phyloP scores from a whole-genome alignment of 1,140 invertebrate genomes.

The Halictus rubicundus region DNA sequence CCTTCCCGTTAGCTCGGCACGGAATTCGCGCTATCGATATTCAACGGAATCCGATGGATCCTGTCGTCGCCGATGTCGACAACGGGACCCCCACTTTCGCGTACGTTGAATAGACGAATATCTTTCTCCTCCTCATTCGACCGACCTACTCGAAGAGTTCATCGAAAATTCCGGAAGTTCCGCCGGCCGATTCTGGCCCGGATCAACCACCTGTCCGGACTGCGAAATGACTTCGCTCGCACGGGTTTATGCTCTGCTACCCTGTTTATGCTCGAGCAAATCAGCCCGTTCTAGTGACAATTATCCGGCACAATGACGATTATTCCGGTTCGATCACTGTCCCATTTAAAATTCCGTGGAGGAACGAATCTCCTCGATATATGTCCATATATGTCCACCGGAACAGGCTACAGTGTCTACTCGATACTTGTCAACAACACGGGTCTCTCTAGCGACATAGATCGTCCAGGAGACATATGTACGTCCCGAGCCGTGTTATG shows the following conservation, averaged over 20 bases:
- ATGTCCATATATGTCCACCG: too few relatives aligned
- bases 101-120: conserved; percentile 25
- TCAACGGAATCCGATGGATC: conserved; percentile 57
- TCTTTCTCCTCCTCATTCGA: conserved; percentile 29
- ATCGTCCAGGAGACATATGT: too few relatives aligned
- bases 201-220: conserved; percentile 4
- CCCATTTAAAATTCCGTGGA: too few relatives aligned
- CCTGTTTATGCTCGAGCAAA: neutral
- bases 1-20: conserved; percentile 47
- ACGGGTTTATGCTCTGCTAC: neutral
- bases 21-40: conserved; percentile 60
- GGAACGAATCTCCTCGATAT: too few relatives aligned
- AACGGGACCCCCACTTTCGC: conserved; percentile 4
- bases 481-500: too few relatives aligned
- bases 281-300: neutral
- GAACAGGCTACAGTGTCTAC: too few relatives aligned
- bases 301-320: neutral
- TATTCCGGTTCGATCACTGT: neutral
- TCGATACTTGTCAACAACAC: too few relatives aligned
- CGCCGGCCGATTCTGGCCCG: conserved; percentile 7
- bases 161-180: conserved; percentile 32
- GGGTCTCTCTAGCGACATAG: too few relatives aligned
- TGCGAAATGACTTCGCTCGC: neutral
- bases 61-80: conserved; percentile 22
- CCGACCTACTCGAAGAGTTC: conserved; percentile 13